Evolutionary conservation across 2,797 vertebrate species (phyloP), one percentile per base, ranked within the genome.

Genomic region (Sebastes matsubarae): DNA sequence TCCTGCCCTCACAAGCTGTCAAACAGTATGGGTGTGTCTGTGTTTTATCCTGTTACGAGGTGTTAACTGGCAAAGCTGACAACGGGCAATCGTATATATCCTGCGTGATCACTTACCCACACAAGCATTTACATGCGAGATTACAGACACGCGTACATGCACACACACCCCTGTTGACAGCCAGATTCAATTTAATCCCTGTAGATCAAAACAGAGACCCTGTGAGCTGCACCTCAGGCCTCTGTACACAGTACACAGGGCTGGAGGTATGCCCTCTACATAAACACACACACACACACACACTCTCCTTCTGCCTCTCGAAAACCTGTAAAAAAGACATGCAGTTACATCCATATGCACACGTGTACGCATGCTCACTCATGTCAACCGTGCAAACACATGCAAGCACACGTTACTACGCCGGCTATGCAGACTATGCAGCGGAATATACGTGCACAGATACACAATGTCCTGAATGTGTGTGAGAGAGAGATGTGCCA

Each of bases 401-500:
- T 59, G 20, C 61, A 70, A 46, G 25, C 25, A 24, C 52, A 65
- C 7, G 4, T 20, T 36, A 64, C 4, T 58, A 75, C 22, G 2
- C n/a, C 11, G 29, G 11, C n/a, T 70, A 55, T 80, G 76, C 68
- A 80, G 25, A 81, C 68, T 38, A 79, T 81, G 63, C 46, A 36
- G 66, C 46, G 30, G 70, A 50, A 63, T 38, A 68, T 38, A 60
- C 57, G 57, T 68, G 58, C 68, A 87, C 32, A 67, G 76, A 79
- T 74, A 83, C 57, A 81, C 75, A 80, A 76, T 80, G 86, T 87
- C 75, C 81, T 66, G 74, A 74, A 32, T 72, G 77, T 76, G 79
- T 52, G 7, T 72, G 42, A 72, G 22, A 50, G 22, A 64, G 59
- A 27, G 67, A 46, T 68, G 70, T 81, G 87, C 87, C 91, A 92